Percentiles rank a stretch among this genome's conserved stretches.
phyloP scores from a whole-genome alignment of 2,113 vertebrate genomes.

The Prionailurus viverrinus region DNA sequence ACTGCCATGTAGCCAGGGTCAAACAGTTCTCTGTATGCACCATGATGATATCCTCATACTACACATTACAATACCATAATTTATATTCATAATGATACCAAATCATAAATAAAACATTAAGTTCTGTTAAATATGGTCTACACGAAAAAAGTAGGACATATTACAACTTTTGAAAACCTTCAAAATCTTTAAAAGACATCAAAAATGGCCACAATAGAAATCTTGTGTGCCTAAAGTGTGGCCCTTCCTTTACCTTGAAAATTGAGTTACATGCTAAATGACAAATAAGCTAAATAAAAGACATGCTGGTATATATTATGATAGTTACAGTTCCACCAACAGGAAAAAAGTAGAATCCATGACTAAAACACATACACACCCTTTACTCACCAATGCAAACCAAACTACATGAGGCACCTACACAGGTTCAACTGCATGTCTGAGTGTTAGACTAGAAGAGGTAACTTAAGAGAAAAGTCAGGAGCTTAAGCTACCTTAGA shows the following conservation, averaged over 20 bases:
- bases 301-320: background rate
- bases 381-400: slow-evolving; percentile 57
- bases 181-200: background rate
- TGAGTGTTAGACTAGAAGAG: slow-evolving; percentile 28
- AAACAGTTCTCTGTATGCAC: slow-evolving; percentile 23
- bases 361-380: background rate
- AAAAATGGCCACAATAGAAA: slow-evolving; percentile 55
- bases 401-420: slow-evolving; percentile 29
- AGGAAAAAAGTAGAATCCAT: slow-evolving; percentile 27
- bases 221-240: background rate
- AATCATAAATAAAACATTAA: slow-evolving; percentile 48
- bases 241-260: slow-evolving; percentile 48
- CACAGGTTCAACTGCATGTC: background rate
- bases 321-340: slow-evolving; percentile 29
- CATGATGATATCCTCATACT: slow-evolving; percentile 11
- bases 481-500: slow-evolving; percentile 11
- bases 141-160: slow-evolving; percentile 18
- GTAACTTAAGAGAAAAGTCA: slow-evolving; percentile 38
- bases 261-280: slow-evolving; percentile 42
- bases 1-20: slow-evolving; percentile 1
- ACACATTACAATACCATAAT: slow-evolving; percentile 5
- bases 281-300: background rate
- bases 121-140: slow-evolving; percentile 30
- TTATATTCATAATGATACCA: slow-evolving; percentile 61
- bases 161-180: slow-evolving; percentile 24